These are phyloP conservation scores for Drosophila quinaria DNA, from an alignment of 2,888 invertebrate species.

Conservation along the genomic window DNA sequence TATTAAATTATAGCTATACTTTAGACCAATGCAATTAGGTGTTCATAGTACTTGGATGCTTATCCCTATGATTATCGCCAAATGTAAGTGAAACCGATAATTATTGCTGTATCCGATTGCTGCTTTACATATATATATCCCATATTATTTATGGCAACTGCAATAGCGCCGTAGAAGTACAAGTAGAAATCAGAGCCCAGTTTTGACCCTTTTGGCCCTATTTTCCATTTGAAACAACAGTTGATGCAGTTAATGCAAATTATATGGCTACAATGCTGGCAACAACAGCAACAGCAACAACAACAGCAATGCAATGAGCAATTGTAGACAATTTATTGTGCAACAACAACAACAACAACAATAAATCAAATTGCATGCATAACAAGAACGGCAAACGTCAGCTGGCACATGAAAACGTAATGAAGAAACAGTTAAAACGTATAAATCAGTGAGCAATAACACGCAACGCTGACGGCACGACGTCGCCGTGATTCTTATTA, in stretches of 20 bases:
- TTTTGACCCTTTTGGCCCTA: conserved; percentile 37
- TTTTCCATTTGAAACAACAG: conserved; percentile 8
- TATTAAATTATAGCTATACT: not conserved
- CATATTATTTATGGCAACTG: conserved; percentile 25
- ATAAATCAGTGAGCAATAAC: conserved; percentile 68
- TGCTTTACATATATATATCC: not conserved
- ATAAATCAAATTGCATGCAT: conserved; percentile 32
- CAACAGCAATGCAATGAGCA: conserved; percentile 43
- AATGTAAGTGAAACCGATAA: conserved; percentile 8
- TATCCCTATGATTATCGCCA: not conserved
- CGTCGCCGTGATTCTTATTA: conserved; percentile 29
- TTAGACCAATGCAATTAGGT: not conserved
- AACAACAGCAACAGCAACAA: conserved; percentile 24
- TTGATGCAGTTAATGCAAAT: conserved; percentile 45
- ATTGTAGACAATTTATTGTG: conserved; percentile 54
- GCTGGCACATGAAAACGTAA: conserved; percentile 56
- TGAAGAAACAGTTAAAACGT: conserved; percentile 62
- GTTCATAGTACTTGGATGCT: not conserved
- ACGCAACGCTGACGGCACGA: conserved; percentile 56
- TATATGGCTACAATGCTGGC: conserved; percentile 41
- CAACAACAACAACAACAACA: conserved; percentile 25
- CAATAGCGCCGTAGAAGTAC: not conserved
- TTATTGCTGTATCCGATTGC: conserved; percentile 10
- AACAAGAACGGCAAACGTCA: conserved; percentile 44
- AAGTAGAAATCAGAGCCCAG: not conserved